These are phyloP conservation scores for Atopsyche davidsoni DNA, from an alignment of 1,140 invertebrate genomes.

Conservation along the genomic window DNA sequence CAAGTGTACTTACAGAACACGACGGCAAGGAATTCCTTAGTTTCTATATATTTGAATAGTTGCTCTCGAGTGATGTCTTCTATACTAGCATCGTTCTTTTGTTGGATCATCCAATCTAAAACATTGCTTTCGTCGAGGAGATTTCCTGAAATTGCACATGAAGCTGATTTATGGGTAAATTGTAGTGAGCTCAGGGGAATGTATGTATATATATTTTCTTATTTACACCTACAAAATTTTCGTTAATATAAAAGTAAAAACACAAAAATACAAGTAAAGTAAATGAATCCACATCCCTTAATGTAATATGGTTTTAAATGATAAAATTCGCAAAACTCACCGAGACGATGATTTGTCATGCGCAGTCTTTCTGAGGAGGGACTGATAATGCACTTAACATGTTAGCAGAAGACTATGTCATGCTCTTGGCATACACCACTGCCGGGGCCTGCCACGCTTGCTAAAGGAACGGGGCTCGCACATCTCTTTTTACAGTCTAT, in stretches of 20 bases:
- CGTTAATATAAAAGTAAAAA: too few species aligned
- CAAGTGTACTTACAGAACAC: conserved; percentile 78
- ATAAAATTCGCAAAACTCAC: conserved; percentile 20
- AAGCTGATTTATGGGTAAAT: too few species aligned
- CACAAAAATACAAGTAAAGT: too few species aligned
- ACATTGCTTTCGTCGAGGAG: conserved; percentile 79
- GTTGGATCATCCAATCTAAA: conserved; percentile 83
- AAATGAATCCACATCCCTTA: conserved; percentile 50
- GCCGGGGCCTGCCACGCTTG: too few species aligned
- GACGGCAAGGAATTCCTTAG: conserved; percentile 87
- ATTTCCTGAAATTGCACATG: conserved; percentile 62
- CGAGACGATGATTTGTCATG: conserved; percentile 23
- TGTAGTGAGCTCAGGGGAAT: background rate
- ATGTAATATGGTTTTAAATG: background rate
- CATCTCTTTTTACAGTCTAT: too few species aligned
- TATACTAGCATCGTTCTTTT: conserved; percentile 90
- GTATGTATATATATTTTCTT: too few species aligned
- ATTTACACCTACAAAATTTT: too few species aligned
- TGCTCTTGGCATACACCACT: too few species aligned
- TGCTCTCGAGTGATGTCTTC: conserved; percentile 83
- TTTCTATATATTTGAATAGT: conserved; percentile 80
- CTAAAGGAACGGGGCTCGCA: too few species aligned
- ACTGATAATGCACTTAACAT: too few species aligned
- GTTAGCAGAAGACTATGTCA: too few species aligned
- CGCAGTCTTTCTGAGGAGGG: conserved; percentile 8